Evolutionary conservation across 2,797 vertebrate species (phyloP).

Genomic region (Propithecus perrieri): DNA sequence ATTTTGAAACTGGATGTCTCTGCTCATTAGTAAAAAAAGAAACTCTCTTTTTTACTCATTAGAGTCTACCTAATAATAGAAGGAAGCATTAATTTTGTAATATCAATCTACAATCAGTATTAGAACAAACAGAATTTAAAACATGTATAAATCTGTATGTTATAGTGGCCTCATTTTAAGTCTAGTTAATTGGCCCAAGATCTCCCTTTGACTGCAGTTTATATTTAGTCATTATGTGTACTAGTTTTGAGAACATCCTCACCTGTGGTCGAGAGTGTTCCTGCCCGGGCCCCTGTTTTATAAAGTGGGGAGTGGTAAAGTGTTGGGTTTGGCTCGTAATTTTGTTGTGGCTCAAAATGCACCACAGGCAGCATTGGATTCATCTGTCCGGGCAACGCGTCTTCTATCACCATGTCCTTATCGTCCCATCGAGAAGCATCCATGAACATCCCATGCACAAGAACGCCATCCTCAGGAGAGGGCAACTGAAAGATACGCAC

Average conservation of each 20-base stretch:
- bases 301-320: conserved; percentile 89
- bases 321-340: conserved; percentile 82
- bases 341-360: conserved; percentile 92
- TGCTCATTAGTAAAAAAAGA: background rate
- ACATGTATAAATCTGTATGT: background rate
- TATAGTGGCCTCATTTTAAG: background rate
- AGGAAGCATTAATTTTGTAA: background rate
- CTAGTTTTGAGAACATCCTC: background rate
- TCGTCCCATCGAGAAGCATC: conserved; percentile 89
- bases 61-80: background rate
- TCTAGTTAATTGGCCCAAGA: background rate
- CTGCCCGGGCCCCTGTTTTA: conserved; percentile 90
- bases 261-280: conserved; percentile 90
- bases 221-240: background rate
- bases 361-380: conserved; percentile 88
- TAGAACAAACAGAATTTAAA: background rate
- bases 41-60: background rate
- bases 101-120: background rate
- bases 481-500: conserved; percentile 84
- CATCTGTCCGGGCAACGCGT: conserved; percentile 87
- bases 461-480: conserved; percentile 85
- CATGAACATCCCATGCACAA: conserved; percentile 91
- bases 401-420: conserved; percentile 86
- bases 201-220: background rate
- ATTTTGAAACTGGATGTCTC: conserved; percentile 20